Percentiles rank a stretch among this genome's conserved stretches.
Conservation (phyloP, 92 coral and sea anemone genomes). For the Meandrina meandrites region DNA sequence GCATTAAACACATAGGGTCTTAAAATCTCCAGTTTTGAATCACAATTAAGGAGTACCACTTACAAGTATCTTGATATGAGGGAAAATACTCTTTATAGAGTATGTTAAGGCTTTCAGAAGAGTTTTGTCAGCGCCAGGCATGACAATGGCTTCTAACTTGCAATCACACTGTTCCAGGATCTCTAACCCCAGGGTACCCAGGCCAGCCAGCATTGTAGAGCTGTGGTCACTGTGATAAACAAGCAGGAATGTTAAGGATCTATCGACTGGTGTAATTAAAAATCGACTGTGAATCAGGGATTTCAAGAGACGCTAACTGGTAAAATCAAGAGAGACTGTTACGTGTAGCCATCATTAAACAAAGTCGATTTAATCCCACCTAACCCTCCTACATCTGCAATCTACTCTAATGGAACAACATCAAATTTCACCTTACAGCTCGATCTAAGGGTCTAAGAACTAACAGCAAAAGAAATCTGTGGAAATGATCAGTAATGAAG, state of each 20-base stretch:
- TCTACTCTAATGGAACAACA: too few relatives aligned
- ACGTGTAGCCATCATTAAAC: too few relatives aligned
- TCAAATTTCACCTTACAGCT: too few relatives aligned
- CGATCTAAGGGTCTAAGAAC: too few relatives aligned
- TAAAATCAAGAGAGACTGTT: too few relatives aligned
- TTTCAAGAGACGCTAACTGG: too few relatives aligned
- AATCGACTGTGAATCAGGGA: too few relatives aligned
- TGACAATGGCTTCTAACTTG: too few relatives aligned
- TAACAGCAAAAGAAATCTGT: neutral
- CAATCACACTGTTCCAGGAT: too few relatives aligned
- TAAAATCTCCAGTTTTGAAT: neutral
- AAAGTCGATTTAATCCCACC: too few relatives aligned
- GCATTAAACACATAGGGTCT: neutral
- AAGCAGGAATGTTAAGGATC: neutral
- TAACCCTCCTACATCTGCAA: too few relatives aligned
- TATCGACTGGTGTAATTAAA: too few relatives aligned
- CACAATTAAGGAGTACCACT: neutral
- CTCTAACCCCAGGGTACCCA: slow-evolving; percentile 32
- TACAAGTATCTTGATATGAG: slow-evolving; percentile 13
- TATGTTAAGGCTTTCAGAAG: slow-evolving; percentile 14
- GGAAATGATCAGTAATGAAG: neutral
- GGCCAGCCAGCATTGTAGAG: slow-evolving; percentile 12
- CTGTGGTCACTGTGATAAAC: slow-evolving; percentile 13
- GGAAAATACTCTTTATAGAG: slow-evolving; percentile 6
- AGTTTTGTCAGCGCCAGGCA: neutral